Base-by-base conservation (phyloP, 53 echinoderm and acorn worm species). In the Astropecten irregularis region DNA sequence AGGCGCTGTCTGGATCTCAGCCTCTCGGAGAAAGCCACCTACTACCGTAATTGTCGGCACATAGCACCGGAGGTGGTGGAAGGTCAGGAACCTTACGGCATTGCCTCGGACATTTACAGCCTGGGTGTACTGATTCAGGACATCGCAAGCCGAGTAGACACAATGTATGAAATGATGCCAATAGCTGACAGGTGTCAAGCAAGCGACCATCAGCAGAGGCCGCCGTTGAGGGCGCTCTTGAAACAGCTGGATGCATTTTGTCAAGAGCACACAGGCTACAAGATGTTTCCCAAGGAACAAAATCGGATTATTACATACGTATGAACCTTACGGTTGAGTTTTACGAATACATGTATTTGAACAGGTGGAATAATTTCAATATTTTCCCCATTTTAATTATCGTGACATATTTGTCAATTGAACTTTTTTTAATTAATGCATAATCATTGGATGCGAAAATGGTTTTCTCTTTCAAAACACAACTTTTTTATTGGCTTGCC, bases 1-100 rank as follows among this genome's bases (percentile, higher is more conserved):
- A 0, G 15, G 18, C 29, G 22, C 30, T 79, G 79, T 46, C 79
- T 79, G 34, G 23, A 44, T 8, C 61, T 79, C 61, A 42, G 29
- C 10, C 46, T 2, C 32, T 26, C 30, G 18, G 48, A 79, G 79
- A 79, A 79, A 47, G 79, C n/a, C 20, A 19, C 62, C 7, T 79
- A 79, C 62, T 79, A 79, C 61, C 60, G 47, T 10, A 4, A 30
- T 28, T 46, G 61, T 23, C 56, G 62, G 10, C 79, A 79, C 62
- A 79, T 79, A 18, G 26, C 79, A 2, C 27, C 63, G 27, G 79
- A 79, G 49, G 47, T 79, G 4, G 79, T 79, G 4, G 79, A 79
- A 26, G 79, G 79, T 60, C 62, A 29, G 10, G 79, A n/a, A 7
- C 79, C 79, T 3, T 79, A 79, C 20, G 34, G 62, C 61, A 22